Evolutionary conservation across 2,888 invertebrate species (phyloP).

Genomic region (Aporophyla nigra): DNA sequence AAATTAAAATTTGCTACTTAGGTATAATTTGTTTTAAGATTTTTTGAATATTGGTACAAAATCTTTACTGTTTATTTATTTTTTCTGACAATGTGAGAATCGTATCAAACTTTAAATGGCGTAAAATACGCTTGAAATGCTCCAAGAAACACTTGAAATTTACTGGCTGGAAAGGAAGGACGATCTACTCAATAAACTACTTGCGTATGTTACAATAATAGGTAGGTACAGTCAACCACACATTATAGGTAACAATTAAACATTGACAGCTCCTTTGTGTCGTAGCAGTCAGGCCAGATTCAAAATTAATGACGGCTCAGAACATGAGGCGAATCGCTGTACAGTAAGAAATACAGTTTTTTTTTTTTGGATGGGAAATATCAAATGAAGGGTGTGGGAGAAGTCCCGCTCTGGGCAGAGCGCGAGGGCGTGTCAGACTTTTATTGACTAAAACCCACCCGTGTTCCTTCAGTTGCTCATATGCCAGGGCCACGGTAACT

Average conservation of each 20-base stretch:
- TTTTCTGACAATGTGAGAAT: conserved; percentile 12
- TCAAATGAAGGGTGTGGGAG: no score
- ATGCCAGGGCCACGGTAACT: no score
- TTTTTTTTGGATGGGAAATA: no score
- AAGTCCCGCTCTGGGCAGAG: no score
- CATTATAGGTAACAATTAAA: no score
- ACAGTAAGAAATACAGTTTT: no score
- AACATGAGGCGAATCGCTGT: no score
- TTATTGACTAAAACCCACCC: no score
- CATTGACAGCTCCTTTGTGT: neutral
- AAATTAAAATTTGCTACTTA: conserved; percentile 15
- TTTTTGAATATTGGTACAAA: conserved; percentile 14
- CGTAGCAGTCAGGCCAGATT: no score
- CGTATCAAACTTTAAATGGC: conserved; percentile 34
- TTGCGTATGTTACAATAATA: neutral
- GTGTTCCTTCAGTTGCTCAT: no score
- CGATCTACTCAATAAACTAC: neutral
- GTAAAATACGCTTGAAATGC: conserved; percentile 25
- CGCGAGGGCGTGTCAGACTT: no score
- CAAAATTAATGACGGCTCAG: no score
- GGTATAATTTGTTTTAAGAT: neutral
- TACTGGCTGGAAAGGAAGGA: neutral
- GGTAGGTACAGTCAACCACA: neutral
- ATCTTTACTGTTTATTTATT: neutral
- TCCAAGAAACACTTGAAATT: conserved; percentile 13